Percentiles rank a stretch among this genome's conserved stretches.
These are phyloP conservation scores for Nesospiza acunhae DNA, from an alignment of 2,113 vertebrate species.

Conservation along the genomic window DNA sequence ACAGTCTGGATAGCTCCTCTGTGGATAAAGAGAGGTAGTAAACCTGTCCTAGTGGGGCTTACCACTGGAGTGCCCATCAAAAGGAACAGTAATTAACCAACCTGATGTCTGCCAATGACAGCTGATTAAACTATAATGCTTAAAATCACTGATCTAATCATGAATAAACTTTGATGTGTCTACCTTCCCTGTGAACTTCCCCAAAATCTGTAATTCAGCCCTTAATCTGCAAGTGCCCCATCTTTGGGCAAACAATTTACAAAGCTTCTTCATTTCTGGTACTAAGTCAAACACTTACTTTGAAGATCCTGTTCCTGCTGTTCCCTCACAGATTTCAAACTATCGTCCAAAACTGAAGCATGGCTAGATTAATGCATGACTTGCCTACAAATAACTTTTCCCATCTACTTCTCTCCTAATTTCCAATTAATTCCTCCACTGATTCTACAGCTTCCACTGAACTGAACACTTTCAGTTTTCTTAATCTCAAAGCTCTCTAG, in stretches of 20 bases:
- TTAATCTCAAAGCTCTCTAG: not conserved
- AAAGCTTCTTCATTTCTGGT: not conserved
- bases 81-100: not conserved
- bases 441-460: not conserved
- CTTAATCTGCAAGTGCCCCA: not conserved
- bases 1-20: not conserved
- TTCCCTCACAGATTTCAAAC: not conserved
- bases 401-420: not conserved
- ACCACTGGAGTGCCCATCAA: not conserved
- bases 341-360: not conserved
- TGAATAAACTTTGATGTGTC: not conserved
- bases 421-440: not conserved
- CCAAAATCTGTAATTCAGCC: not conserved
- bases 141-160: not conserved
- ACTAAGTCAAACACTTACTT: not conserved
- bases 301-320: not conserved
- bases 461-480: not conserved
- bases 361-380: not conserved
- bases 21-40: not conserved
- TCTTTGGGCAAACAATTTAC: not conserved
- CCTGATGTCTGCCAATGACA: not conserved
- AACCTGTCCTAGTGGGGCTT: not conserved
- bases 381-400: not conserved
- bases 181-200: not conserved
- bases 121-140: not conserved